Percentiles rank a stretch among this genome's conserved stretches.
Evolutionary conservation across 37 sponge, comb jelly and placozoan species (phyloP).

Genomic region (Mnemiopsis leidyi): DNA sequence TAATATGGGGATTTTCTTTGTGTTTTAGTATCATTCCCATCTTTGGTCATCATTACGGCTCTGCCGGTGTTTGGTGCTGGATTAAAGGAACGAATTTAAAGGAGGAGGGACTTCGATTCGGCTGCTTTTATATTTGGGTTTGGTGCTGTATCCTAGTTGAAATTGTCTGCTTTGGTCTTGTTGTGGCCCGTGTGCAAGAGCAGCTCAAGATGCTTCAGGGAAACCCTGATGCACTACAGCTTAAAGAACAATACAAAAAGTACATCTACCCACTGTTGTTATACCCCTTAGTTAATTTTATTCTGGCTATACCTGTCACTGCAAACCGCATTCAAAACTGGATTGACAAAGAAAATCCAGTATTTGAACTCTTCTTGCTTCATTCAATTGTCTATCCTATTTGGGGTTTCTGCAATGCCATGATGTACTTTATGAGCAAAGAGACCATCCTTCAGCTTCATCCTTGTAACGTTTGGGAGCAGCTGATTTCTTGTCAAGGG

Average conservation of each 20-base stretch:
- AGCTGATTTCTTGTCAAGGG: neutral
- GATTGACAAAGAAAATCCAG: neutral
- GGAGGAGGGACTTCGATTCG: neutral
- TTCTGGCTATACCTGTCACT: conserved; percentile 54
- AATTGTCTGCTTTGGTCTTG: neutral
- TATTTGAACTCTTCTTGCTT: conserved; percentile 5
- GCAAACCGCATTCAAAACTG: conserved; percentile 26
- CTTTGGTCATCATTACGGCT: neutral
- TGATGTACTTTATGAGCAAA: conserved; percentile 49
- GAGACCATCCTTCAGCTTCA: neutral
- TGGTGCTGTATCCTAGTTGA: conserved; percentile 3
- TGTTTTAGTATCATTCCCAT: neutral
- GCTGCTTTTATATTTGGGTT: conserved; percentile 35
- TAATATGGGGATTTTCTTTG: neutral
- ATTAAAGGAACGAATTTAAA: neutral
- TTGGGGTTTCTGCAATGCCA: conserved; percentile 45
- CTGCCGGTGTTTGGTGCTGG: conserved; percentile 62
- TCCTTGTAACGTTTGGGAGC: neutral
- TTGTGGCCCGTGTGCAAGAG: neutral
- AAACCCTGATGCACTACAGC: neutral
- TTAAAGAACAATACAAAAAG: neutral
- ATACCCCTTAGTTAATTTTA: conserved; percentile 33
- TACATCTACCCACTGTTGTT: conserved; percentile 46
- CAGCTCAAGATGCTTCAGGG: neutral
- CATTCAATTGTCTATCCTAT: conserved; percentile 39